These are phyloP conservation scores for Ageneiosus marmoratus DNA, from an alignment of 2,113 vertebrate species.

Conservation along the genomic window DNA sequence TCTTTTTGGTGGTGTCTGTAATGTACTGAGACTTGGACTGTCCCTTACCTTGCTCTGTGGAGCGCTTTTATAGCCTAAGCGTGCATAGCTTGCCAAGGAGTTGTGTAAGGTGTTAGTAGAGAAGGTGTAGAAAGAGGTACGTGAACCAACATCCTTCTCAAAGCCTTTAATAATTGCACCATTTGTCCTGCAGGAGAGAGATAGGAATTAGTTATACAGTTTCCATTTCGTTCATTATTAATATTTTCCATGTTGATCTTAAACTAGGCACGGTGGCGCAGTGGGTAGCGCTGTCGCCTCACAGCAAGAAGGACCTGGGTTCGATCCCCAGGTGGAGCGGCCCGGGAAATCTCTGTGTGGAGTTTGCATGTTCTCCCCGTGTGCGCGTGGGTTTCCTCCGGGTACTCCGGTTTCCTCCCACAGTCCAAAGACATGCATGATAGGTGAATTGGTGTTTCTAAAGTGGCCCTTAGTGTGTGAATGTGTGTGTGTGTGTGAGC, in stretches of 20 bases:
- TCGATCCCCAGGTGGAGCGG: no score
- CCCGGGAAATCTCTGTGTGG: no score
- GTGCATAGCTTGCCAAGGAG: conserved; percentile 67
- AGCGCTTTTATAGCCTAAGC: conserved; percentile 59
- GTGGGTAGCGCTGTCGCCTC: no score
- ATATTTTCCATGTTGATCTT: neutral
- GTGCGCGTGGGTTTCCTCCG: no score
- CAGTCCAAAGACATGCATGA: no score
- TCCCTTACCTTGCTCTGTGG: conserved; percentile 63
- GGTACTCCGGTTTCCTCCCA: no score
- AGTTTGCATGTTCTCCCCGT: no score
- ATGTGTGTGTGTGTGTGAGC: no score
- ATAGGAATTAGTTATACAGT: neutral
- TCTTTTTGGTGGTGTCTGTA: neutral
- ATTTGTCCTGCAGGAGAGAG: conserved; percentile 68
- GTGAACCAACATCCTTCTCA: conserved; percentile 75
- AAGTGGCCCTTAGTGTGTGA: no score
- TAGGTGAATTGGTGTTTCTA: no score
- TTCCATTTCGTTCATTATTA: neutral
- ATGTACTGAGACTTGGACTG: neutral
- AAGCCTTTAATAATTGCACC: conserved; percentile 74
- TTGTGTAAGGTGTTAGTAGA: conserved; percentile 81
- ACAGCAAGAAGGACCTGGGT: no score
- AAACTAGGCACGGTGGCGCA: no score
- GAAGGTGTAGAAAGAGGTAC: conserved; percentile 80